A percentile compares a stretch with the other conserved stretches of the same genome.
These are phyloP conservation scores for Agrotis ipsilon DNA, from an alignment of 2,888 invertebrate species.

Conservation along the genomic window DNA sequence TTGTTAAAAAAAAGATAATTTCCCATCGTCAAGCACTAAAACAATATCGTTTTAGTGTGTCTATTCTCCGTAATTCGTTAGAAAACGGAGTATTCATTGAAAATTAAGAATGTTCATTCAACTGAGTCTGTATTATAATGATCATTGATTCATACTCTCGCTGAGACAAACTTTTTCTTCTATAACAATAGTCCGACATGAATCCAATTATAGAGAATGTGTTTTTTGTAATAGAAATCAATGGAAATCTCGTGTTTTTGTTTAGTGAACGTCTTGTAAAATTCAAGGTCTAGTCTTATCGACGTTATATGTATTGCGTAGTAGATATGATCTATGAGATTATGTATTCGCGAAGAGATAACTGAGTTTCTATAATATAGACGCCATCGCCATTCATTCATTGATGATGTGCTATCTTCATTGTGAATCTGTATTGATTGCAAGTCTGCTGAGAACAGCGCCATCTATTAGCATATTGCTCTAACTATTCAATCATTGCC, in stretches of 20 bases:
- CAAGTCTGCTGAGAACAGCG: slow-evolving; percentile 3
- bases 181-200: slow-evolving; percentile 18
- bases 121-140: slow-evolving; percentile 10
- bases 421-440: slow-evolving; percentile 55
- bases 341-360: slow-evolving; percentile 53
- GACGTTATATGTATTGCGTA: slow-evolving; percentile 40
- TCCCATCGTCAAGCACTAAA: neutral
- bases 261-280: slow-evolving; percentile 33
- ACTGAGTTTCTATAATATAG: slow-evolving; percentile 43
- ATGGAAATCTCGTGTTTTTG: slow-evolving; percentile 38
- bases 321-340: slow-evolving; percentile 55
- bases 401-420: slow-evolving; percentile 38
- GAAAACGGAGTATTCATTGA: slow-evolving; percentile 10
- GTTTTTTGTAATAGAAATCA: slow-evolving; percentile 48
- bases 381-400: slow-evolving; percentile 55
- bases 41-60: slow-evolving; percentile 2
- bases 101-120: slow-evolving; percentile 46
- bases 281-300: slow-evolving; percentile 54
- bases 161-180: slow-evolving; percentile 22
- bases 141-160: slow-evolving; percentile 39
- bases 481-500: neutral
- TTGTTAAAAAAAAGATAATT: slow-evolving; percentile 33
- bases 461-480: slow-evolving; percentile 18
- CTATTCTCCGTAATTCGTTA: neutral
- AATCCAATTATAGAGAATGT: slow-evolving; percentile 34